Percentiles rank a stretch among this genome's conserved stretches.
Evolutionary conservation across 2,888 invertebrate species (phyloP).

Genomic region (Synanthedon formicaeformis): DNA sequence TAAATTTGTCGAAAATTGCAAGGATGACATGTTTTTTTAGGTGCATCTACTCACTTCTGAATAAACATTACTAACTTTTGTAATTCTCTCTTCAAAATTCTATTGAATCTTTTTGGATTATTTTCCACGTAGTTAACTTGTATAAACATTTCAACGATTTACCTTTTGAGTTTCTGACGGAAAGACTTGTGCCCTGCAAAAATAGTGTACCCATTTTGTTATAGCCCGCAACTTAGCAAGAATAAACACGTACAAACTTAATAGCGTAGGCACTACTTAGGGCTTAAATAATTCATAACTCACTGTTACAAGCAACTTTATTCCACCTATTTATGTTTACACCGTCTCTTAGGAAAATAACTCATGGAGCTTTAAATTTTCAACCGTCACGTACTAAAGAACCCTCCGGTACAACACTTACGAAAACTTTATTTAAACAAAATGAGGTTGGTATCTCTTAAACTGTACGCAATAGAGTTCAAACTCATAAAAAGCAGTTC

Average conservation of each 20-base stretch:
- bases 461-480: neutral
- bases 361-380: slow-evolving; percentile 27
- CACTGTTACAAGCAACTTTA: slow-evolving; percentile 9
- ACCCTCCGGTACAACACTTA: slow-evolving; percentile 12
- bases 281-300: slow-evolving; percentile 4
- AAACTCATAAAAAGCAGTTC: neutral
- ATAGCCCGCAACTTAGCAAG: neutral
- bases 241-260: neutral
- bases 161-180: slow-evolving; percentile 24
- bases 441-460: neutral
- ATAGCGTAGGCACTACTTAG: neutral
- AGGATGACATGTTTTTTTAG: slow-evolving; percentile 40
- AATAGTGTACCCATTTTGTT: neutral
- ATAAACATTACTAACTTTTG: slow-evolving; percentile 38
- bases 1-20: neutral
- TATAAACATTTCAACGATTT: slow-evolving; percentile 47
- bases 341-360: slow-evolving; percentile 16
- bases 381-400: slow-evolving; percentile 27
- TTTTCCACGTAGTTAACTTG: slow-evolving; percentile 41
- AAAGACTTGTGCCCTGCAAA: neutral
- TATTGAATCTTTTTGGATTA: slow-evolving; percentile 32
- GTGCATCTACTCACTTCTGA: slow-evolving; percentile 42
- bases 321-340: slow-evolving; percentile 14
- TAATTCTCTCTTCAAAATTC: slow-evolving; percentile 21
- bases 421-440: neutral